phyloP scores from a whole-genome alignment of 2,888 invertebrate genomes.

The Callyntrura sp. region DNA sequence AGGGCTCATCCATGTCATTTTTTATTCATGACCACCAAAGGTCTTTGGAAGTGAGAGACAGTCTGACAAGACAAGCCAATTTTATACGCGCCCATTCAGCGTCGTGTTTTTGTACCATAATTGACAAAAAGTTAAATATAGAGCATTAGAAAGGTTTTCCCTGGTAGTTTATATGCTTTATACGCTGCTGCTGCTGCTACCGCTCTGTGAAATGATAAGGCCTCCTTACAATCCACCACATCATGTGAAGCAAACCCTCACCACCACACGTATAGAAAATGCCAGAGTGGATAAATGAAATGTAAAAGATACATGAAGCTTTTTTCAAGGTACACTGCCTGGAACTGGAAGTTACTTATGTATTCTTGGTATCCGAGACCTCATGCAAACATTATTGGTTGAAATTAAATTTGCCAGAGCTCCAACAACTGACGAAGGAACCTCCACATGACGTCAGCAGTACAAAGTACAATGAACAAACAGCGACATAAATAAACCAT shows the following conservation, averaged over 20 bases:
- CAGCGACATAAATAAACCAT: not conserved
- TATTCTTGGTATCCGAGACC: conserved; percentile 9
- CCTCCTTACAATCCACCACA: too few species aligned
- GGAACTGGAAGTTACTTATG: not conserved
- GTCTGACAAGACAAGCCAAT: too few species aligned
- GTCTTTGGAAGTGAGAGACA: not conserved
- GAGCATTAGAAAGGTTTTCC: too few species aligned
- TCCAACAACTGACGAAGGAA: conserved; percentile 2
- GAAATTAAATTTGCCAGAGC: conserved; percentile 40
- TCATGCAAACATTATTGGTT: conserved; percentile 59
- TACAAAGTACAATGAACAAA: not conserved
- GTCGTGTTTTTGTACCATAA: not conserved
- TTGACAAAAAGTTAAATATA: conserved; percentile 35
- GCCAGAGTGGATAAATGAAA: not conserved
- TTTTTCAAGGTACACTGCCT: conserved; percentile 4
- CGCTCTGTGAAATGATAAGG: too few species aligned
- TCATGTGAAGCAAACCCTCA: not conserved
- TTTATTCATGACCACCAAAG: not conserved
- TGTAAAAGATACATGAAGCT: conserved; percentile 12
- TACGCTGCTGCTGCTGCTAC: too few species aligned
- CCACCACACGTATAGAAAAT: not conserved
- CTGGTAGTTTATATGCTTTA: too few species aligned
- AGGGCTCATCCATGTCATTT: not conserved
- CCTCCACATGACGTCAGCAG: conserved; percentile 35
- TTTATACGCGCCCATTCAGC: not conserved